Evolutionary conservation across 2,113 vertebrate genomes (phyloP).

Genomic region (Onychostruthus taczanowskii): DNA sequence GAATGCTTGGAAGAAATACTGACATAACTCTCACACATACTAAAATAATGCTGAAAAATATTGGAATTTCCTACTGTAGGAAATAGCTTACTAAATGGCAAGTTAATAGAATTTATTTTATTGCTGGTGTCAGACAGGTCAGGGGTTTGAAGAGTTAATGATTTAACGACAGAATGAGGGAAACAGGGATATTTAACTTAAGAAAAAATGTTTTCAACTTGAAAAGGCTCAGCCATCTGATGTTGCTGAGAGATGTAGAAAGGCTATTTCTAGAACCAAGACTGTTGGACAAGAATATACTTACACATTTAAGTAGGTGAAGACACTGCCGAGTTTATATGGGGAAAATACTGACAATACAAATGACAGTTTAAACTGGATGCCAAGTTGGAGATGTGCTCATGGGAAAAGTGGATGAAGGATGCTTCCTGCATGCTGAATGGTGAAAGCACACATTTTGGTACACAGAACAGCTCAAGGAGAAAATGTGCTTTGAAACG

Average conservation of each 20-base stretch:
- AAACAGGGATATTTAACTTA: background rate
- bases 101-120: background rate
- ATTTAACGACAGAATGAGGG: background rate
- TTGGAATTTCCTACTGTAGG: background rate
- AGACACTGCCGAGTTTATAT: background rate
- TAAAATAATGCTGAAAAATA: background rate
- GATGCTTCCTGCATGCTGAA: background rate
- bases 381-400: background rate
- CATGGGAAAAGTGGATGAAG: background rate
- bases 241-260: background rate
- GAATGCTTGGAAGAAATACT: background rate
- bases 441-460: background rate
- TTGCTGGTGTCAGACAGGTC: background rate
- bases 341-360: background rate
- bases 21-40: background rate
- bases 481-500: background rate
- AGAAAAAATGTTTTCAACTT: background rate
- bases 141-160: background rate
- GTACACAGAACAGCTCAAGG: background rate
- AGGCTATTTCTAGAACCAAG: conserved; percentile 19
- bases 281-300: background rate
- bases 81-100: background rate
- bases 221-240: background rate
- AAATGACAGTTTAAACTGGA: background rate
- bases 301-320: conserved; percentile 27